A percentile compares a stretch with the other conserved stretches of the same genome.
These are phyloP conservation scores for Forbesichthys agassizii DNA, from an alignment of 2,113 vertebrate species.

Conservation along the genomic window DNA sequence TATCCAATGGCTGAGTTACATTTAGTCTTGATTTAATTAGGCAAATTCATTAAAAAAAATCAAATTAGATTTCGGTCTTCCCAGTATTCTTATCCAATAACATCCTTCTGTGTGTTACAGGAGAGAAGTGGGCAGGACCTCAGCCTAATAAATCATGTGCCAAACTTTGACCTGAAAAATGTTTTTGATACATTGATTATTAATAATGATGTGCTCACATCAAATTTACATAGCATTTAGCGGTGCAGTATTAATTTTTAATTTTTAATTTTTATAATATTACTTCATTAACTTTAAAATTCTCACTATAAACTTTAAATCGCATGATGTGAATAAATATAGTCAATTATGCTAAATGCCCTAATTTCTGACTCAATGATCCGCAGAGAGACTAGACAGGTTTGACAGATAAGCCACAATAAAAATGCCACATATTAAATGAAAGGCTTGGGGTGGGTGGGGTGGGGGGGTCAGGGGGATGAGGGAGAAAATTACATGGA, in stretches of 20 bases:
- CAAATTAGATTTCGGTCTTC: background rate
- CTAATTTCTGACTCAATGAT: background rate
- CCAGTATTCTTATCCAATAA: background rate
- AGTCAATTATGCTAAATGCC: background rate
- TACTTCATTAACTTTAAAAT: background rate
- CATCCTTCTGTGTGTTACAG: constrained; percentile 56
- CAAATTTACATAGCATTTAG: background rate
- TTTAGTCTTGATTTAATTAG: no score
- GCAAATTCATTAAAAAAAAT: no score
- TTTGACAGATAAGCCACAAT: constrained; percentile 29
- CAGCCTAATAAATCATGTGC: constrained; percentile 49
- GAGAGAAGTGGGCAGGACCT: constrained; percentile 78
- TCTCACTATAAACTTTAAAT: no score
- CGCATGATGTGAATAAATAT: background rate
- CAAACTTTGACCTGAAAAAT: constrained; percentile 60
- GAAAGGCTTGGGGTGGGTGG: constrained; percentile 32
- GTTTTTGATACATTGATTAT: background rate
- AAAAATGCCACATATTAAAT: constrained; percentile 31
- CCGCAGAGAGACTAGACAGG: constrained; percentile 49
- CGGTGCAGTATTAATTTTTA: background rate
- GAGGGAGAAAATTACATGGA: constrained; percentile 22
- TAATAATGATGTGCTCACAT: background rate
- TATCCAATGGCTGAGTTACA: no score
- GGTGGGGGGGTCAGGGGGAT: no score
- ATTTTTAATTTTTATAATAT: background rate